phyloP scores from a whole-genome alignment of 1,140 invertebrate species.

The Ceratosolen solmsi region DNA sequence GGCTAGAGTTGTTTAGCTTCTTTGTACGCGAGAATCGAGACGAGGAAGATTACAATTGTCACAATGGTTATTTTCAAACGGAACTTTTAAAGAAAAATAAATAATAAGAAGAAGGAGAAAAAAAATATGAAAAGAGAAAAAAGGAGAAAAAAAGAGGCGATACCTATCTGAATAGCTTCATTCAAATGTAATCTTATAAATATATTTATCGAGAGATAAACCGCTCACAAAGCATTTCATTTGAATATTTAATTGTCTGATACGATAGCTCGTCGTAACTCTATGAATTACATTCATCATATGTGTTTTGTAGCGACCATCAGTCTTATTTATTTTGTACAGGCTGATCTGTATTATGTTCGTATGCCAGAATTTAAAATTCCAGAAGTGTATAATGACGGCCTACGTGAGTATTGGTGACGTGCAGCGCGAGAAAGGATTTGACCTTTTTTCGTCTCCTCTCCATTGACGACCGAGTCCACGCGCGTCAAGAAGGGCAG shows the following conservation, averaged over 20 bases:
- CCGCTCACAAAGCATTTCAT: not conserved
- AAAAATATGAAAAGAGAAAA: not conserved
- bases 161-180: not conserved
- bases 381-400: constrained; percentile 24
- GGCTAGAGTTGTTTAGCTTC: too few relatives aligned
- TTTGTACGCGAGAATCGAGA: too few relatives aligned
- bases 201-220: constrained; percentile 2
- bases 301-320: not conserved
- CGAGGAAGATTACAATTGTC: not conserved
- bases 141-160: not conserved
- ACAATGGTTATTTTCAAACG: not conserved
- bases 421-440: constrained; percentile 14
- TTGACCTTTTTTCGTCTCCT: constrained; percentile 45
- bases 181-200: not conserved
- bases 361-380: constrained; percentile 32
- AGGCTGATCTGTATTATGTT: constrained; percentile 30
- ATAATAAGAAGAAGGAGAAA: too few relatives aligned
- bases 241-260: not conserved
- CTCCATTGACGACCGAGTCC: constrained; percentile 1
- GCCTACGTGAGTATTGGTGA: not conserved
- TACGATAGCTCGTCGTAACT: not conserved
- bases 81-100: not conserved
- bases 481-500: not conserved
- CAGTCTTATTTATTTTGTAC: constrained; percentile 16
- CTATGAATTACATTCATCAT: constrained; percentile 11